These are phyloP conservation scores for Acanthiza pusilla DNA, from an alignment of 2,797 vertebrate genomes.

Conservation along the genomic window DNA sequence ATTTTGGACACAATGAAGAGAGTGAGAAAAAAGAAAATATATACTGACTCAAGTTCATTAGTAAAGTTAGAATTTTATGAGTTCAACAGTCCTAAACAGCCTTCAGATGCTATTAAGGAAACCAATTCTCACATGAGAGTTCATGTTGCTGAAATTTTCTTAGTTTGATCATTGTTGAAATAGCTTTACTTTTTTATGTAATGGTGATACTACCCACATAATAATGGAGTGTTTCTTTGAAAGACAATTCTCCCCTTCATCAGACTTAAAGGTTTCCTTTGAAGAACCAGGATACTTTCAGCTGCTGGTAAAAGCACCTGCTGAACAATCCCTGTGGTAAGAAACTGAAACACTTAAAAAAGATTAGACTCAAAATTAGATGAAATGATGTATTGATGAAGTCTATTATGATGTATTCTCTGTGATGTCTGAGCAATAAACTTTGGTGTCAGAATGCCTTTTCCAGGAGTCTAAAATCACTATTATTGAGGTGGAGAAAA, in stretches of 20 bases:
- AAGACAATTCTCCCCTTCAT: not conserved
- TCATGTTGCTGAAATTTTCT: not conserved
- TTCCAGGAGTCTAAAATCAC: not conserved
- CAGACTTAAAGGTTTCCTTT: not conserved
- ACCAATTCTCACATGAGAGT: not conserved
- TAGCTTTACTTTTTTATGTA: not conserved
- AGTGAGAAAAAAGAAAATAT: not conserved
- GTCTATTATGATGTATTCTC: not conserved
- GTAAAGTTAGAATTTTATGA: not conserved
- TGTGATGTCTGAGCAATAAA: not conserved
- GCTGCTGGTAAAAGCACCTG: not conserved
- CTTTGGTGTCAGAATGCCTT: not conserved
- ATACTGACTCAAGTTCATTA: not conserved
- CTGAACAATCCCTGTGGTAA: not conserved
- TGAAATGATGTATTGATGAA: not conserved
- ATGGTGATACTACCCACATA: not conserved
- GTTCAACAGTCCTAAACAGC: not conserved
- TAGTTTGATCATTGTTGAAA: not conserved
- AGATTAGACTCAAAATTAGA: not conserved
- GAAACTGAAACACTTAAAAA: not conserved
- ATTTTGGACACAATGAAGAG: not conserved
- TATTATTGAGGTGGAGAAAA: not conserved
- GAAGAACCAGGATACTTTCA: not conserved
- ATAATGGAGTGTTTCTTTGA: not conserved
- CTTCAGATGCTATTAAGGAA: not conserved